A percentile compares a stretch with the other conserved stretches of the same genome.
phyloP scores from a whole-genome alignment of 2,113 vertebrate species.

The Odocoileus virginianus region DNA sequence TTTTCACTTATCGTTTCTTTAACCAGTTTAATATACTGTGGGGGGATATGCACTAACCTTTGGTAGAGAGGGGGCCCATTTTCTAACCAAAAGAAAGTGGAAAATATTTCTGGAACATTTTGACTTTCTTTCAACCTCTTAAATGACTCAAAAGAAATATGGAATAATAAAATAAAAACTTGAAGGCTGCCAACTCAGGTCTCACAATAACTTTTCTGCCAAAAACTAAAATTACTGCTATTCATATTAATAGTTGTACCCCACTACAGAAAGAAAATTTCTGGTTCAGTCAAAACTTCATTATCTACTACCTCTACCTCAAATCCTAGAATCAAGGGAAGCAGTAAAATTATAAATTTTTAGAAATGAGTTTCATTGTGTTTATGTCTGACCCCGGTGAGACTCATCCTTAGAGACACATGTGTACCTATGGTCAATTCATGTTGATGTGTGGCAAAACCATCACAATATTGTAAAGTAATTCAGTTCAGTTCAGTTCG shows the following conservation, averaged over 20 bases:
- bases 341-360: conserved; percentile 18
- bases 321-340: conserved; percentile 31
- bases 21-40: conserved; percentile 58
- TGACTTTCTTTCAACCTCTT: conserved; percentile 56
- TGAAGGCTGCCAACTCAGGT: conserved; percentile 43
- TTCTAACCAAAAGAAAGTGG: conserved; percentile 56
- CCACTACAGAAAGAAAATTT: conserved; percentile 12
- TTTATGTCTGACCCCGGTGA: neutral
- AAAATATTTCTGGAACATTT: conserved; percentile 63
- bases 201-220: conserved; percentile 57
- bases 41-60: conserved; percentile 25
- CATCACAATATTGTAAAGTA: neutral
- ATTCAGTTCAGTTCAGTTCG: neutral
- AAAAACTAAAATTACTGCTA: conserved; percentile 37
- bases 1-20: conserved; percentile 56
- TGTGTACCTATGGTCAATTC: neutral
- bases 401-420: neutral
- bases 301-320: neutral
- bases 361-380: neutral
- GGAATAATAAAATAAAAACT: conserved; percentile 63
- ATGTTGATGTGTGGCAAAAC: neutral
- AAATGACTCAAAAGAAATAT: conserved; percentile 53
- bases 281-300: conserved; percentile 22
- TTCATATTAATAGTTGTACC: conserved; percentile 25
- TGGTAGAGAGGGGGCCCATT: conserved; percentile 35